These are phyloP conservation scores for Malachius bipustulatus DNA, from an alignment of 2,888 invertebrate species.

Conservation along the genomic window DNA sequence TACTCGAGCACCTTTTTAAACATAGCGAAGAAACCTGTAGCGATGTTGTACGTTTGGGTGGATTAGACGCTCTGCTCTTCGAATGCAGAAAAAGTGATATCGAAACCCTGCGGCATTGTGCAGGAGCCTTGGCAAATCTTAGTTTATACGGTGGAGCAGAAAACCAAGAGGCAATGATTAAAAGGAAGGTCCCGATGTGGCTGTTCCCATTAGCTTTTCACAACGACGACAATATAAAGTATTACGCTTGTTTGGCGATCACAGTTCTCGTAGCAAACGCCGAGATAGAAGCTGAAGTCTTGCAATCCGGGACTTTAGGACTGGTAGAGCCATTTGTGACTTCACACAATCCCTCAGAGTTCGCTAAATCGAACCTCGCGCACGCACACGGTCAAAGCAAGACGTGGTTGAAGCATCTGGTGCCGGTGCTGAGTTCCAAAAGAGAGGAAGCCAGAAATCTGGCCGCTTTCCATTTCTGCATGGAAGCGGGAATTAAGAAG, in stretches of 20 bases:
- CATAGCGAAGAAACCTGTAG: constrained; percentile 93
- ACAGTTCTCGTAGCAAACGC: constrained; percentile 93
- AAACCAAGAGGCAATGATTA: constrained; percentile 95
- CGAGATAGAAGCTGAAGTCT: constrained; percentile 93
- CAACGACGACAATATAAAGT: constrained; percentile 92
- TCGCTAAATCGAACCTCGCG: constrained; percentile 82
- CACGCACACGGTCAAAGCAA: constrained; percentile 94
- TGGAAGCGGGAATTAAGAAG: constrained; percentile 98
- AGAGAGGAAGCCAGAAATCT: constrained; percentile 91
- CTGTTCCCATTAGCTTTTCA: constrained; percentile 94
- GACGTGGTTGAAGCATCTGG: constrained; percentile 84
- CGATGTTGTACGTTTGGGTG: constrained; percentile 83
- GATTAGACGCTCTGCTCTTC: constrained; percentile 86
- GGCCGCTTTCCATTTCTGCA: constrained; percentile 96
- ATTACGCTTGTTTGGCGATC: constrained; percentile 96
- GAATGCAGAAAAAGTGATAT: constrained; percentile 89
- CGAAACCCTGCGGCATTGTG: constrained; percentile 88
- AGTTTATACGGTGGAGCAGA: constrained; percentile 94
- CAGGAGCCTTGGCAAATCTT: constrained; percentile 90
- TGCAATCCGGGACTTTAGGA: constrained; percentile 91
- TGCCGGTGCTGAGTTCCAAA: constrained; percentile 89
- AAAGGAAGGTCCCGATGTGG: constrained; percentile 91
- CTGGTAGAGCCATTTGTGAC: constrained; percentile 95
- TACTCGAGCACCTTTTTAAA: constrained; percentile 88
- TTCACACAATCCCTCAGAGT: constrained; percentile 87